Evolutionary conservation across 2,113 vertebrate species (phyloP).

Genomic region (Apistogramma diplotaenia): DNA sequence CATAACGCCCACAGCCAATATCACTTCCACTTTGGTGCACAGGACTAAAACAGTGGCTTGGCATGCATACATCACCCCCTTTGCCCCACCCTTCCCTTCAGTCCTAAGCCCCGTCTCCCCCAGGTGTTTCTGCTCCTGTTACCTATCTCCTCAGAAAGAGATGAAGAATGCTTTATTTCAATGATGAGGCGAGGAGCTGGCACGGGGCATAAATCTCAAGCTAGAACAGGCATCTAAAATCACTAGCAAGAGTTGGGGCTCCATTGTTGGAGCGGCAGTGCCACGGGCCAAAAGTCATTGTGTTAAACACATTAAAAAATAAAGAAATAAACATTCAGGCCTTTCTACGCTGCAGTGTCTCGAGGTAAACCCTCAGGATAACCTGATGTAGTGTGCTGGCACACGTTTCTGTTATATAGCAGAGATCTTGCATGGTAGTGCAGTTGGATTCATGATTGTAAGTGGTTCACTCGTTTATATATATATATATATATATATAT

Average conservation of each 20-base stretch:
- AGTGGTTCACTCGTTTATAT: neutral
- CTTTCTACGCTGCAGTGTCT: neutral
- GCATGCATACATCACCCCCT: neutral
- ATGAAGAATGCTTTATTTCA: slow-evolving; percentile 11
- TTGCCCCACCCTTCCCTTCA: neutral
- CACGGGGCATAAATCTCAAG: slow-evolving; percentile 6
- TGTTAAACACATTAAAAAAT: slow-evolving; percentile 9
- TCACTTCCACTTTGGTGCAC: slow-evolving; percentile 26
- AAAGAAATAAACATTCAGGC: neutral
- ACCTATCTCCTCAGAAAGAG: slow-evolving; percentile 5
- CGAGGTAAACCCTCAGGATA: neutral
- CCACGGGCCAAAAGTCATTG: neutral
- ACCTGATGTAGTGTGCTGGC: neutral
- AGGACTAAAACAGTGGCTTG: slow-evolving; percentile 14
- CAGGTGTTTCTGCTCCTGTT: no score
- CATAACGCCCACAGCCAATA: slow-evolving; percentile 37
- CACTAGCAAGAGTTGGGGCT: neutral
- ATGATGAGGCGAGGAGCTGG: neutral
- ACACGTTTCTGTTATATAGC: neutral
- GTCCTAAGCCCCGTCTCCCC: neutral
- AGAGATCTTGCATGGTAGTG: neutral
- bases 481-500: no score
- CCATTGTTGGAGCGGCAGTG: neutral
- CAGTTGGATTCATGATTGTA: neutral
- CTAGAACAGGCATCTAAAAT: slow-evolving; percentile 8